Base-by-base conservation (phyloP, 2,888 invertebrate species). In the Tipula helvola region DNA sequence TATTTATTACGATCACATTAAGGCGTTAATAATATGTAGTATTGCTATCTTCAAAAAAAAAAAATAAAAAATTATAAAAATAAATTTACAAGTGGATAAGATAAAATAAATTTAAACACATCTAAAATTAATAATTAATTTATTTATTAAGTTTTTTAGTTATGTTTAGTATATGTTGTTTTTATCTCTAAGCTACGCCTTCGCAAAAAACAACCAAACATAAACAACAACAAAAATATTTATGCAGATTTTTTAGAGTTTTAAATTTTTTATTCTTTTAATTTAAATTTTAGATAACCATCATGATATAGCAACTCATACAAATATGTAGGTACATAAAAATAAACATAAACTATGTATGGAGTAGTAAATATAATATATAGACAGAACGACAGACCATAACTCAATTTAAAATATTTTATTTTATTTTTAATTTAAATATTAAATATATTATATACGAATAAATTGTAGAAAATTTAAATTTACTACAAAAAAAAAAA, bases 281-380 rank as follows among this genome's bases (percentile, higher is more conserved):
- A 71, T 71, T 71, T 71, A 71, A 71, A 71, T 71, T 71, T 71
- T 71, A 71, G 71, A 71, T 71, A 71, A 71, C 71, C 71, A 71
- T 71, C 71, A 71, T 71, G 18, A 71, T 71, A 71, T 71, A 28
- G 8, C 8, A 28, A 28, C 8, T 52, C 71, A 71, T 71, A 71
- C 10, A 57, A 16, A 18, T 7, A 28, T 28, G 28, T 28, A 28
- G 28, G 28, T 28, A 28, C 28, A 28, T 28, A 28, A 28, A 28
- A 28, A 28, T 2, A 28, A 57, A 57, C 28, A 71, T 71, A 71
- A 71, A 71, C 71, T 71, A 71, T 71, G 8, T 28, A 71, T 71
- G 28, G 8, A 57, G 12, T 57, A 57, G 12, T 57, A 57, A 16
- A 57, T 28, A 28, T 28, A 28, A 28, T 71, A 71, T 28, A 71